These are phyloP conservation scores for Leucoptera coffeella DNA, from an alignment of 2,888 invertebrate species.

Conservation along the genomic window DNA sequence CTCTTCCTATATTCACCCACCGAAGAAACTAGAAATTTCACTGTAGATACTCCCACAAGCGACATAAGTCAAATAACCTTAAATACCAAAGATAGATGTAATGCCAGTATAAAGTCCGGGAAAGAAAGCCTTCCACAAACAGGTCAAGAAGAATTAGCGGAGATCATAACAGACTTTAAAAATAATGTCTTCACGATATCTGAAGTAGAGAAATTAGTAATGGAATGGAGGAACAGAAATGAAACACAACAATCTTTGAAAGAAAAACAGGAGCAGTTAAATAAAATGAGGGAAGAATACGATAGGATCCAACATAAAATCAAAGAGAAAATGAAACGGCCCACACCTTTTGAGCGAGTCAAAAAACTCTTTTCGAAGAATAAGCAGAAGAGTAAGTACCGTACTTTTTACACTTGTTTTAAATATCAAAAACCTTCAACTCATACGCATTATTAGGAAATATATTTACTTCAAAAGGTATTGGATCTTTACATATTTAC, in stretches of 20 bases:
- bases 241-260: conserved; percentile 82
- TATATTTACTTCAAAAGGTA: too few relatives aligned
- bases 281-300: conserved; percentile 73
- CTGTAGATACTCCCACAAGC: conserved; percentile 41
- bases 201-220: conserved; percentile 79
- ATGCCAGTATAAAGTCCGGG: conserved; percentile 32
- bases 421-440: too few relatives aligned
- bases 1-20: conserved; percentile 44
- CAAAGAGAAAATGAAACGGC: conserved; percentile 67
- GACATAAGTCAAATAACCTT: conserved; percentile 45
- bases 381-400: conserved; percentile 44
- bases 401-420: too few relatives aligned
- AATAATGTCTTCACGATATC: conserved; percentile 81
- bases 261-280: conserved; percentile 78
- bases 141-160: conserved; percentile 72
- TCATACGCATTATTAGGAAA: too few relatives aligned
- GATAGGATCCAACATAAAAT: conserved; percentile 75
- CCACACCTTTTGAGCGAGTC: conserved; percentile 75
- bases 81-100: conserved; percentile 31
- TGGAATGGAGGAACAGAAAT: conserved; percentile 81
- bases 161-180: conserved; percentile 84
- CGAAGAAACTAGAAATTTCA: conserved; percentile 40
- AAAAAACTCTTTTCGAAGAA: conserved; percentile 67
- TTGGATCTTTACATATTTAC: too few relatives aligned
- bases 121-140: conserved; percentile 33